phyloP scores from a whole-genome alignment of 2,113 vertebrate genomes.

The Nycticebus coucang region DNA sequence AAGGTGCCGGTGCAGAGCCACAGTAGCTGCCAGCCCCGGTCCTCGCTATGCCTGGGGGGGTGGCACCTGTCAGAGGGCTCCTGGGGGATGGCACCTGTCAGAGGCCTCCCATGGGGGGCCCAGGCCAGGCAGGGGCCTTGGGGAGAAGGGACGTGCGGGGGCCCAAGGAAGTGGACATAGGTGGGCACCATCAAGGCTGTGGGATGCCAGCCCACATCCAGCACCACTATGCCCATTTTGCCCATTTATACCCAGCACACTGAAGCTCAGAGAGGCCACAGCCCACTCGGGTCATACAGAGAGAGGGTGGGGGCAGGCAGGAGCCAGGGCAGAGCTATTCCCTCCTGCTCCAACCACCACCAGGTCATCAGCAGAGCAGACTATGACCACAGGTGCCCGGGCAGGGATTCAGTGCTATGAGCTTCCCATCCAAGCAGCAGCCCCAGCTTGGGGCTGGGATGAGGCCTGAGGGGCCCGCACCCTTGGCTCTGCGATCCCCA shows the following conservation, averaged over 20 bases:
- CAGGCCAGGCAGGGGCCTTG: not conserved
- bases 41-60: conserved; percentile 90
- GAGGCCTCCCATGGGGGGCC: not conserved
- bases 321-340: no score
- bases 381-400: accelerated
- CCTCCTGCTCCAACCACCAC: not conserved
- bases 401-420: not conserved
- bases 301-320: not conserved
- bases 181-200: no score
- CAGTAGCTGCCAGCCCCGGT: conserved; percentile 95
- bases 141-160: not conserved
- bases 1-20: conserved; percentile 98
- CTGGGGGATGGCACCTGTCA: no score
- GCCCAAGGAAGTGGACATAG: not conserved
- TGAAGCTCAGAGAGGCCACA: not conserved
- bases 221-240: not conserved
- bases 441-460: not conserved
- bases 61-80: accelerated
- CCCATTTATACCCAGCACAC: not conserved
- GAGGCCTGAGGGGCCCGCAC: not conserved
- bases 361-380: not conserved
- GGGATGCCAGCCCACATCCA: not conserved
- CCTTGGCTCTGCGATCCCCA: accelerated
- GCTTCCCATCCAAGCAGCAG: not conserved
- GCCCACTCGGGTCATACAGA: not conserved